Evolutionary conservation across 2,113 vertebrate species (phyloP).

Genomic region (Turnix velox): DNA sequence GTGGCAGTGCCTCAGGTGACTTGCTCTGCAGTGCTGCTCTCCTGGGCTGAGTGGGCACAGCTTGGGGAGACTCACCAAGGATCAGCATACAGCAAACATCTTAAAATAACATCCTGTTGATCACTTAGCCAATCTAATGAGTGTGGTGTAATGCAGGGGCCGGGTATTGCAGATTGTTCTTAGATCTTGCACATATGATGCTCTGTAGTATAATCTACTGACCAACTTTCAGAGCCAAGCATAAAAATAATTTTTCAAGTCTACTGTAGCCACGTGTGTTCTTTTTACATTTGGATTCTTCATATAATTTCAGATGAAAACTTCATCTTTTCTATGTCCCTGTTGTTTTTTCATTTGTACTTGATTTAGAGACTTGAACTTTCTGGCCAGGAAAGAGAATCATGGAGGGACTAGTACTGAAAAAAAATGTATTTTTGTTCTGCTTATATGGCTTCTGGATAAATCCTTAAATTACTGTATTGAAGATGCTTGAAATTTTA

Average conservation of each 20-base stretch:
- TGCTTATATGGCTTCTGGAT: not conserved
- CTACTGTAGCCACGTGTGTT: not conserved
- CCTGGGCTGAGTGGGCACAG: not conserved
- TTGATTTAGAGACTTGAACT: not conserved
- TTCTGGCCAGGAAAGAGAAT: not conserved
- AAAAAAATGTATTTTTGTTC: not conserved
- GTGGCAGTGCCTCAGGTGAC: too few relatives aligned
- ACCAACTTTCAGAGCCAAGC: not conserved
- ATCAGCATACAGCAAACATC: not conserved
- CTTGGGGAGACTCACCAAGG: not conserved
- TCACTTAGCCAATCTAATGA: not conserved
- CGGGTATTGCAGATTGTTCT: not conserved
- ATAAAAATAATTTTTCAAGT: not conserved
- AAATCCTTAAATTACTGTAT: not conserved
- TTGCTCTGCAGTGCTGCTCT: not conserved
- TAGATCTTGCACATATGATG: not conserved
- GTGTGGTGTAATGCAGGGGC: not conserved
- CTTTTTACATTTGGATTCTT: not conserved
- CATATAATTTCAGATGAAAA: not conserved
- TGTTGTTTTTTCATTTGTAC: not conserved
- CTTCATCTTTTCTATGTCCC: not conserved
- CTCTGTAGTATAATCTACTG: not conserved
- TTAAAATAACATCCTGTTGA: not conserved
- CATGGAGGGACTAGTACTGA: not conserved
- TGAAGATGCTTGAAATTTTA: conserved; percentile 30